Conservation (phyloP, 2,113 vertebrate genomes). For the Ovibos moschatus region DNA sequence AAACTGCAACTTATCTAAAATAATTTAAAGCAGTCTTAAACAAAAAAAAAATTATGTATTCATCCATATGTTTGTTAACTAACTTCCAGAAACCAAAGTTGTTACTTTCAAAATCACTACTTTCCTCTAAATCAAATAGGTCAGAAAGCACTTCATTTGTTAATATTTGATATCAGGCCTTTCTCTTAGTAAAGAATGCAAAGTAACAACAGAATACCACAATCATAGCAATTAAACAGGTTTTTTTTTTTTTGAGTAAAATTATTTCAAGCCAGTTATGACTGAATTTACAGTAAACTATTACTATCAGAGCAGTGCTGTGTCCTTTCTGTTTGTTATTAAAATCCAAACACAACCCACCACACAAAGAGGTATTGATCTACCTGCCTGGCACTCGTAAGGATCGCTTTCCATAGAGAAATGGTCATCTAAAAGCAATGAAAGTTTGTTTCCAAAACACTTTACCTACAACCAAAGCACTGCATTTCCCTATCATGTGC, state of each 20-base stretch:
- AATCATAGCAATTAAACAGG: not conserved
- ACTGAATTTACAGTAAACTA: conserved; percentile 44
- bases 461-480: conserved; percentile 18
- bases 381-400: conserved; percentile 14
- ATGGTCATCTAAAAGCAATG: conserved; percentile 25
- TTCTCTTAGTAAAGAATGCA: not conserved
- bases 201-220: not conserved
- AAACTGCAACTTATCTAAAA: conserved; percentile 35
- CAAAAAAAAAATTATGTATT: not conserved
- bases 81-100: conserved; percentile 31
- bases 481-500: not conserved
- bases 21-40: conserved; percentile 26
- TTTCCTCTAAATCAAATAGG: not conserved
- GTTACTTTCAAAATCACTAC: conserved; percentile 32
- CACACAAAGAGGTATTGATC: conserved; percentile 46
- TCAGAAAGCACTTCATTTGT: not conserved
- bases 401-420: conserved; percentile 33
- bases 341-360: conserved; percentile 38
- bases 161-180: conserved; percentile 15
- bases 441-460: conserved; percentile 39
- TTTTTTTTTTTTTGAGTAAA: not conserved
- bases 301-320: conserved; percentile 21
- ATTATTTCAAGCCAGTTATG: conserved; percentile 14
- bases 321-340: conserved; percentile 30
- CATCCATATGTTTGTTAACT: conserved; percentile 9